These are phyloP conservation scores for Propithecus coquereli DNA, from an alignment of 2,113 vertebrate genomes.

Conservation along the genomic window DNA sequence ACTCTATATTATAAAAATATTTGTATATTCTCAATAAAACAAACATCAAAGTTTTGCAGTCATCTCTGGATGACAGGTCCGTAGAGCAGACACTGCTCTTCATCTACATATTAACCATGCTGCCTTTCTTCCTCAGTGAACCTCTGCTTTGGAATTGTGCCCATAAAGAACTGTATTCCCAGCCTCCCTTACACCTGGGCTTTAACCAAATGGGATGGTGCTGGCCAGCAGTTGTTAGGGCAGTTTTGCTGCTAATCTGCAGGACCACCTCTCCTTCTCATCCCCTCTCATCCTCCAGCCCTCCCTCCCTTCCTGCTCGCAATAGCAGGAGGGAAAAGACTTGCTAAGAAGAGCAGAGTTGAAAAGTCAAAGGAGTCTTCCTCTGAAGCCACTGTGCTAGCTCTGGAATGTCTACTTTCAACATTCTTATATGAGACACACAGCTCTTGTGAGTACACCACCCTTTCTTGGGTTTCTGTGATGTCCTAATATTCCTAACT, in stretches of 20 bases:
- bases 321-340: neutral
- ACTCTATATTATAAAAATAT: neutral
- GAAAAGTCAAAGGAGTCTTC: accelerated
- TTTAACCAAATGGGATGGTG: too few relatives aligned
- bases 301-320: neutral
- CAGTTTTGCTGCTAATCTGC: accelerated
- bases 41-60: too few relatives aligned
- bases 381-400: accelerated
- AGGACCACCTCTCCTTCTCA: neutral
- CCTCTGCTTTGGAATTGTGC: neutral
- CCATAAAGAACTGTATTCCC: too few relatives aligned
- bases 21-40: neutral
- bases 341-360: neutral
- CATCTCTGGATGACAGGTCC: neutral
- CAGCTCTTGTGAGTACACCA: neutral
- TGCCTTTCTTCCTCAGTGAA: neutral
- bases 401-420: neutral
- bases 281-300: neutral
- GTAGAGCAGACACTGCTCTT: neutral
- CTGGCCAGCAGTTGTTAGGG: neutral
- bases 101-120: accelerated
- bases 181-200: neutral
- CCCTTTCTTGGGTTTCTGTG: neutral
- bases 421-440: neutral
- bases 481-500: neutral